phyloP scores from a whole-genome alignment of 2,888 invertebrate genomes.

The Caenorhabditis sulstoni region DNA sequence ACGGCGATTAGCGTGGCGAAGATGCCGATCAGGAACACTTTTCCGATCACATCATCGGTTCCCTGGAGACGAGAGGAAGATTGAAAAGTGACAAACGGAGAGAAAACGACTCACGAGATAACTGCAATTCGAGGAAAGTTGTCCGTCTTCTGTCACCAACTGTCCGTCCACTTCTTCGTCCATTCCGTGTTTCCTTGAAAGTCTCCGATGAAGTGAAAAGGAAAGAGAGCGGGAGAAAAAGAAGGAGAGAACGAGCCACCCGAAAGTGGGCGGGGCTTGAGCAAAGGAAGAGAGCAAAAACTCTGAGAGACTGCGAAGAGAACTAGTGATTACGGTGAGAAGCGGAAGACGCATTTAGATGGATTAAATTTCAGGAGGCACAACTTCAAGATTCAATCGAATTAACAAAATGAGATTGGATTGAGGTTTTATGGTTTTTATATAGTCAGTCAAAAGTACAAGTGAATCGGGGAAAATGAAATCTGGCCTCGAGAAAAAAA shows the following conservation, averaged over 20 bases:
- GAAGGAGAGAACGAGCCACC: not conserved
- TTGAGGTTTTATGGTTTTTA: too few species aligned
- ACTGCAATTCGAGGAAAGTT: constrained; percentile 22
- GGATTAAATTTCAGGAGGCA: constrained; percentile 11
- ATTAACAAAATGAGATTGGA: too few species aligned
- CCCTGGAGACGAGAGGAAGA: constrained; percentile 67
- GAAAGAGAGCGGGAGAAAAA: constrained; percentile 2
- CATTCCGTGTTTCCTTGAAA: too few species aligned
- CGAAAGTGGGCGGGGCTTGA: constrained; percentile 47
- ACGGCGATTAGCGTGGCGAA: constrained; percentile 76
- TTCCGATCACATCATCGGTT: constrained; percentile 76
- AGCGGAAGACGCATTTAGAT: constrained; percentile 11
- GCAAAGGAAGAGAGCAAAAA: constrained; percentile 7
- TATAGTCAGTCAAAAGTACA: too few species aligned
- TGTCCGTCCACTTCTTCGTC: constrained; percentile 7
- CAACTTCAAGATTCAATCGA: too few species aligned
- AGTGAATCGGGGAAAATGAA: too few species aligned
- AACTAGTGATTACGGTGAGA: not conserved
- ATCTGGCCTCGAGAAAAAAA: too few species aligned
- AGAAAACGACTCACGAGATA: constrained; percentile 25
- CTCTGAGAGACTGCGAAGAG: constrained; percentile 6
- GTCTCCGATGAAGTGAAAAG: too few species aligned
- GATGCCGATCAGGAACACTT: constrained; percentile 77
- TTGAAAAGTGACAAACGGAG: not conserved
- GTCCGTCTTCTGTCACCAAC: too few species aligned